Base-by-base conservation (phyloP, 2,888 invertebrate species). In the Clunio marinus region DNA sequence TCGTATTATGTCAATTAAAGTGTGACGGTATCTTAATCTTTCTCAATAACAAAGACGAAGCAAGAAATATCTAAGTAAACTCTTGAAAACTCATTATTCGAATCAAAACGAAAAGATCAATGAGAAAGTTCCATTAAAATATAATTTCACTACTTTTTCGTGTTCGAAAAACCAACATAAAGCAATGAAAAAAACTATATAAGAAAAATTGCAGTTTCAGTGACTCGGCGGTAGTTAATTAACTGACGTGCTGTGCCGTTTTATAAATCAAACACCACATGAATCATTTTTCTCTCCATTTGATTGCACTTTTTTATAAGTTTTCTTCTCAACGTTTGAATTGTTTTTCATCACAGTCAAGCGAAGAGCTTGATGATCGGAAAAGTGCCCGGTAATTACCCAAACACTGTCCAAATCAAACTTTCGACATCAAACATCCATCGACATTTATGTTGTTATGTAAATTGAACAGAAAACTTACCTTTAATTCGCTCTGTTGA, bases 401-500 rank as follows among this genome's bases (percentile, higher is more conserved):
- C 32, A 32, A 10, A 10, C 32, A 32, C 20, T 15, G 22, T 5
- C 51, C 51, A 20, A 51, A 51, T 51, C 51, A 8, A 51, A 41
- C 7, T 17, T 45, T 10, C 45, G 13, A 15, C 45, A 15, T 10
- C 45, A 3, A 45, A 15, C 45, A 10, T 45, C 45, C 51, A 17
- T 17, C 4, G 2, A 17, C 10, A 20, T 17, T 10, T 10, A n/a
- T n/a, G 10, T 5, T n/a, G 20, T 51, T 51, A 51, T 51, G 51
- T 17, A 51, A 51, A 51, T 51, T 22, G 22, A 10, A 3, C 41
- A 10, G 10, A 51, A 51, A 51, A 4, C 51, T 51, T 51, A 51
- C 51, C 51, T 51, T 51, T 51, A 22, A 17, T 51, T 51, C 51
- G 8, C 20, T 51, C 51, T 5, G 51, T 8, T 51, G 51, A 51